A percentile compares a stretch with the other conserved stretches of the same genome.
Evolutionary conservation across 2,113 vertebrate species (phyloP).

Genomic region (Myanophis thanlyinensis): DNA sequence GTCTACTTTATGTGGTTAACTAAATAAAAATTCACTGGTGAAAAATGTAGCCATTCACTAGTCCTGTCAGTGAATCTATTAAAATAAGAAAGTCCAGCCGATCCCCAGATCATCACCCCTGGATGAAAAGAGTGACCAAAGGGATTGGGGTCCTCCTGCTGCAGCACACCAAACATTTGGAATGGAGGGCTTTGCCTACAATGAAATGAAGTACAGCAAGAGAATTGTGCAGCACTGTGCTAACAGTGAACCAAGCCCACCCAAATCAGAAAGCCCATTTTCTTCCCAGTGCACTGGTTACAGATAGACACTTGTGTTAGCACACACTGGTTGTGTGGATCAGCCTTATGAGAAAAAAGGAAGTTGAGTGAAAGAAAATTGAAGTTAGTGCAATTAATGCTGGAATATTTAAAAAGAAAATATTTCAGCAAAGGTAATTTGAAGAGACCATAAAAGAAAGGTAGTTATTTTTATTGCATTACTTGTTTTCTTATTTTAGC

Average conservation of each 20-base stretch:
- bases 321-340: not conserved
- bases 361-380: not conserved
- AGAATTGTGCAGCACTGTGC: not conserved
- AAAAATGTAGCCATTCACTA: not conserved
- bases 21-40: not conserved
- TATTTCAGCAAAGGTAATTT: not conserved
- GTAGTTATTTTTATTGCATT: not conserved
- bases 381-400: not conserved
- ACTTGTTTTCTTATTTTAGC: not conserved
- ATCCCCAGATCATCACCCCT: not conserved
- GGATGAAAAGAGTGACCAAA: not conserved
- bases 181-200: not conserved
- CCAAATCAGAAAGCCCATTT: not conserved
- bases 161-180: not conserved
- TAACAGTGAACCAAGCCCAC: not conserved
- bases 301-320: not conserved
- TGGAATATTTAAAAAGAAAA: not conserved
- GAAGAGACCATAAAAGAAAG: not conserved
- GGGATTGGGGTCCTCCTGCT: not conserved
- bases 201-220: not conserved
- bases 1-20: not conserved
- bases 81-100: not conserved
- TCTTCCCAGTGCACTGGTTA: not conserved
- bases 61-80: not conserved
- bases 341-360: not conserved